These are phyloP conservation scores for Petrophora chlorosata DNA, from an alignment of 2,888 invertebrate genomes.

Conservation along the genomic window DNA sequence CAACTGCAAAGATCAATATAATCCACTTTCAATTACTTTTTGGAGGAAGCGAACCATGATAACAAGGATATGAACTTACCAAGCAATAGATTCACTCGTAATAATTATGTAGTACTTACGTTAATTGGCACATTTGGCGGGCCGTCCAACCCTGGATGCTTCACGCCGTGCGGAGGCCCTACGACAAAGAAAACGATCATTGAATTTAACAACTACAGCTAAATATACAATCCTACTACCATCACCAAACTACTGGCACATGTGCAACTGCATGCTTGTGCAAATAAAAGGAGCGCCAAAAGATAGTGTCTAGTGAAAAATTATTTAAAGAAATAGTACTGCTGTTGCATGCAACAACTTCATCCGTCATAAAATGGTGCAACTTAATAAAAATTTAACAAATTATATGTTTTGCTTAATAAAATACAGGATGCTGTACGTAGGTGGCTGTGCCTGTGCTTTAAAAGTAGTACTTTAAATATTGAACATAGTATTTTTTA, in stretches of 20 bases:
- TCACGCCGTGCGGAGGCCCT: slow-evolving; percentile 64
- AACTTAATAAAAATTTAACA: not conserved
- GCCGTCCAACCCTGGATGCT: slow-evolving; percentile 74
- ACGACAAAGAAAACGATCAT: slow-evolving; percentile 49
- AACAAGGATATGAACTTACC: no score
- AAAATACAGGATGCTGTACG: no score
- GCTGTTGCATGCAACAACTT: slow-evolving; percentile 3
- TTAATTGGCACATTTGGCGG: slow-evolving; percentile 58
- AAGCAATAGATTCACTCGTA: no score
- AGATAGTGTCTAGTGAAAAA: not conserved
- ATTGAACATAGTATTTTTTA: no score
- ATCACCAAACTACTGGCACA: slow-evolving; percentile 17
- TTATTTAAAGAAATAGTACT: slow-evolving; percentile 9
- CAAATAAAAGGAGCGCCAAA: slow-evolving; percentile 3
- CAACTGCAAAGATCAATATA: slow-evolving; percentile 46
- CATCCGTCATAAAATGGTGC: not conserved
- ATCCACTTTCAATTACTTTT: not conserved
- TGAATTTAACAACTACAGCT: not conserved
- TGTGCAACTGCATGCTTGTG: slow-evolving; percentile 19
- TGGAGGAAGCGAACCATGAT: no score
- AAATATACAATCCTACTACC: no score
- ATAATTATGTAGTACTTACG: slow-evolving; percentile 63
- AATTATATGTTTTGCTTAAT: no score
- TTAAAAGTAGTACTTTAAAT: no score
- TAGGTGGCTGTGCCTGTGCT: no score